Evolutionary conservation across 1,140 invertebrate species (phyloP).

Genomic region (Brachionus plicatilis): DNA sequence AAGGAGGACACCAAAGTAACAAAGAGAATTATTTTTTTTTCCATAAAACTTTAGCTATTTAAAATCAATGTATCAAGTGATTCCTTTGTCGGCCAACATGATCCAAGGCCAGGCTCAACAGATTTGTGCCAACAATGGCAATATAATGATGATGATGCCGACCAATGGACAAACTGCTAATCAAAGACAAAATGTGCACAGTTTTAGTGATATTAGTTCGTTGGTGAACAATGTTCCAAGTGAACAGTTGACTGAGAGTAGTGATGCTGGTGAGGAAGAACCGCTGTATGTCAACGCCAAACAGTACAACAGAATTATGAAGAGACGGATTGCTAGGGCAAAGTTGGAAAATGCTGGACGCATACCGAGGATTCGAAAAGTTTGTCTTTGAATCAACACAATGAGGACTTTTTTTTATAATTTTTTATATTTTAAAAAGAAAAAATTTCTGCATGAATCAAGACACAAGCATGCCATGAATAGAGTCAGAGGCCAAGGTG

Average conservation of each 20-base stretch:
- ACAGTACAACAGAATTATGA: conserved; percentile 62
- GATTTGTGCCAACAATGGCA: background rate
- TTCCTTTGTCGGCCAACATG: background rate
- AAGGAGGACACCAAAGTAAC: conserved; percentile 8
- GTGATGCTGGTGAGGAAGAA: conserved; percentile 51
- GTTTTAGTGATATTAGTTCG: conserved; percentile 4
- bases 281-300: conserved; percentile 97
- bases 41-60: no score
- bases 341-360: conserved; percentile 63
- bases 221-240: background rate
- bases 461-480: conserved; percentile 96
- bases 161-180: background rate
- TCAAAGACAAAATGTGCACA: background rate
- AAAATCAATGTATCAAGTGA: background rate
- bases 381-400: background rate
- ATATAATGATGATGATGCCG: conserved; percentile 5
- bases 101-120: background rate
- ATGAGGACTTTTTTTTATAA: background rate
- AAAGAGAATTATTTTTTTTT: no score
- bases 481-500: conserved; percentile 87
- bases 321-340: conserved; percentile 52
- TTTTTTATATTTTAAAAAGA: conserved; percentile 45
- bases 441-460: conserved; percentile 97
- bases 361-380: conserved; percentile 85
- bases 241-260: background rate